Evolutionary conservation across 2,888 invertebrate species (phyloP), one percentile per base, ranked within the genome.

Genomic region (Caenorhabditis sp.): DNA sequence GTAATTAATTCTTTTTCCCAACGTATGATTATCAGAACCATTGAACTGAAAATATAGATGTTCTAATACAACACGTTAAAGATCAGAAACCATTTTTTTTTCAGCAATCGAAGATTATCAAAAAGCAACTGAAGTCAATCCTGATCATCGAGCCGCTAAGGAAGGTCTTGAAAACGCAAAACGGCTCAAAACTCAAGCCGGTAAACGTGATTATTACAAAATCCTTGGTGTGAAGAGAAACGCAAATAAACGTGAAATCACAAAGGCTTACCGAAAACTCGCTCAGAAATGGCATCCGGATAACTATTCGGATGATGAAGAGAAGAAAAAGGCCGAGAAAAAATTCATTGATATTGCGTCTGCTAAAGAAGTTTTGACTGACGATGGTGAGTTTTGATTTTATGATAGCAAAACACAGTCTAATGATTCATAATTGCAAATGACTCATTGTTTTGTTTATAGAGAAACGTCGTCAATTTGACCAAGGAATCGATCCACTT

Each of bases 221-320:
- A 97, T 97, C 83, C 90, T 97, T 64, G 93, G 93, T 17, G 96
- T 99, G 0, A 93, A 93, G 88, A 91, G 95, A 89, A 90, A 83
- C 62, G 97, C 99, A 1, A 92, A 91, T 59, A 99, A 99, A 89
- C 93, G 93, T 86, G 95, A 97, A 88, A 94, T 99, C 54, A 91
- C 92, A 17, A 97, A 97, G 90, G 97, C 95, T 21, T 99, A 99
- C 89, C 92, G 97, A 79, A 95, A 95, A 90, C 92, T 94, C 62
- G 99, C 99, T 17, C 95, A 95, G 89, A 93, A 96, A 89, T 99
- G 97, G 97, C 99, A 99, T 90, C 99, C 99, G 0, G 99, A 99
- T 89, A 95, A 93, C 89, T 97, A 92, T 89, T 91, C 91, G 62
- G 91, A 91, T 62, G 93, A 93, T 76, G 94, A 95, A 88, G 89